Evolutionary conservation across 2,113 vertebrate genomes (phyloP), one percentile per base, ranked within the genome.

Genomic region (Chaetops frenatus): DNA sequence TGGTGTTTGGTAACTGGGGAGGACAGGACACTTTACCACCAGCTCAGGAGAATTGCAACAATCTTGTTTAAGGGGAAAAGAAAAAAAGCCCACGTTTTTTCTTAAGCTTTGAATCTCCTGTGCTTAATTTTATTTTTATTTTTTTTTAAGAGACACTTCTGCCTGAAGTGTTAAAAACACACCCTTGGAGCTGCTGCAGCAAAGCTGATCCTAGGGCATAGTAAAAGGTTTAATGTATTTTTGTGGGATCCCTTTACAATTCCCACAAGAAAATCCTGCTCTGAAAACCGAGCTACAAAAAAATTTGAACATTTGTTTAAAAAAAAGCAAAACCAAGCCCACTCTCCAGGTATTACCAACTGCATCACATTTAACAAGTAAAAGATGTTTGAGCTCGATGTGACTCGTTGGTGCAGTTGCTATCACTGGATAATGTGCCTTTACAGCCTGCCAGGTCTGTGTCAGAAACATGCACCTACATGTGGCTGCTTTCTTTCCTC

Each of bases 151-250:
- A 78, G 48, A 36, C 33, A 13, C 25, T 81, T 87, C 73, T 90
- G 74, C 74, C 35, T 69, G 29, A 92, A 84, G 86, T 61, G 88
- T 91, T 85, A 91, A 88, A 88, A 95, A 92, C 71, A 90, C 70
- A 90, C 69, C 84, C 88, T 81, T 91, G 79, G 90, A 92, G 70
- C 65, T 76, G 72, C 83, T 72, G 83, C 79, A 42, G 74, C 81
- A 84, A 42, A 91, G 65, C 81, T 57, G 36, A 79, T 95, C 82
- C 72, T 73, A 60, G 53, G 82, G 78, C 69, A 33, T 12, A 82
- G 66, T 93, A 76, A 91, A 93, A 93, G 24, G 12, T 92, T 87
- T 82, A 74, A 72, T 92, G 76, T 94, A 18, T 90, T 93, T 94
- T 91, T 93, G 84, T 54, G 61, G 81, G 88, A 88, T 88, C 60